phyloP scores from a whole-genome alignment of 2,888 invertebrate genomes.

The Scaptomyza reducta region DNA sequence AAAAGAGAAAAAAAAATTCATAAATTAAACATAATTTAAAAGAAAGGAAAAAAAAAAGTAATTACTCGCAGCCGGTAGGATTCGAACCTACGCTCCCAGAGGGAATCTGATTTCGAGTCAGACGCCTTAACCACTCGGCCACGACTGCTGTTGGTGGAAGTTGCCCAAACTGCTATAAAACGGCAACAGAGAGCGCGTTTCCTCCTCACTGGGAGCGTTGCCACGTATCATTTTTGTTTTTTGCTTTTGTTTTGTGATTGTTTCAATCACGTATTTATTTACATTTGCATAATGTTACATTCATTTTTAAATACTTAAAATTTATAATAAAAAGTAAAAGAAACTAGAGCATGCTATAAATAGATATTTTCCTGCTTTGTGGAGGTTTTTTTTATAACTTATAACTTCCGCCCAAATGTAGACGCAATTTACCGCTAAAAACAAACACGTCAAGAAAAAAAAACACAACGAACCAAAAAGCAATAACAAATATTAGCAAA shows the following conservation, averaged over 20 bases:
- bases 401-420: slow-evolving; percentile 42
- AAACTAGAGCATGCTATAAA: slow-evolving; percentile 15
- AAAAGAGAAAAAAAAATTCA: not conserved
- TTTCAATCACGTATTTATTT: not conserved
- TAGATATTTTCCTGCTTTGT: slow-evolving; percentile 4
- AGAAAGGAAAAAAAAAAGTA: not conserved
- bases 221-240: slow-evolving; percentile 33
- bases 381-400: slow-evolving; percentile 17
- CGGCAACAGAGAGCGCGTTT: not conserved
- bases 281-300: slow-evolving; percentile 1
- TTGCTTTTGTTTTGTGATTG: slow-evolving; percentile 1
- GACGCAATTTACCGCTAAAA: slow-evolving; percentile 55
- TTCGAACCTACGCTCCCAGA: slow-evolving; percentile 85
- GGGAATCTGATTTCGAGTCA: slow-evolving; percentile 85
- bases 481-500: not conserved
- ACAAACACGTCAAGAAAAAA: slow-evolving; percentile 11
- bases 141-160: slow-evolving; percentile 80
- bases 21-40: not conserved
- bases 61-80: slow-evolving; percentile 84
- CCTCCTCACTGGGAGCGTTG: slow-evolving; percentile 18
- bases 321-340: not conserved
- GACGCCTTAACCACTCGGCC: slow-evolving; percentile 85
- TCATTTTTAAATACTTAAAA: not conserved
- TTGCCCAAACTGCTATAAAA: slow-evolving; percentile 39
- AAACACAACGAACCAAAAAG: slow-evolving; percentile 3